Evolutionary conservation across 2,888 invertebrate species (phyloP).

Genomic region (Nymphalis c-album): DNA sequence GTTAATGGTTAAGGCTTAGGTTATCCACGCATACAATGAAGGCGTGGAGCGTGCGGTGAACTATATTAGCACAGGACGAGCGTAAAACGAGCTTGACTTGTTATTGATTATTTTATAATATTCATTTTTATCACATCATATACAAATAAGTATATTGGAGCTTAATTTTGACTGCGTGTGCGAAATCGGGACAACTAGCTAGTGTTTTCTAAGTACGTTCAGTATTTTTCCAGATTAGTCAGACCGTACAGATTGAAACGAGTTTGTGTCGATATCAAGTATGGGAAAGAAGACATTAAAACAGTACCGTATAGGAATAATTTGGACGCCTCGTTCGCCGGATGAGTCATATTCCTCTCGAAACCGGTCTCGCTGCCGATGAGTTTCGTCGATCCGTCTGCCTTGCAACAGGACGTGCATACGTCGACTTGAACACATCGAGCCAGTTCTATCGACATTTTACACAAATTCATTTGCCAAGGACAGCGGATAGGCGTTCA

Average conservation of each 20-base stretch:
- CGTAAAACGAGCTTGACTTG: too few relatives aligned
- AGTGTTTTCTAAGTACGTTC: neutral
- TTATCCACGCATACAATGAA: too few relatives aligned
- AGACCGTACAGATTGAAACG: too few relatives aligned
- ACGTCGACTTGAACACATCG: conserved; percentile 11
- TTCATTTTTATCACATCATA: too few relatives aligned
- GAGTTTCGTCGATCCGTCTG: conserved; percentile 21
- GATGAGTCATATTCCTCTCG: conserved; percentile 34
- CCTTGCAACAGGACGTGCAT: conserved; percentile 11
- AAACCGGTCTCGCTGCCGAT: conserved; percentile 35
- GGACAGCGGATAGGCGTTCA: neutral
- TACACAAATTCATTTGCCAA: neutral
- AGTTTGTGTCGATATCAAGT: neutral
- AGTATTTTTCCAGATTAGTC: neutral
- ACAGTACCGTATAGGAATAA: conserved; percentile 16
- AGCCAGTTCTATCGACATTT: conserved; percentile 13
- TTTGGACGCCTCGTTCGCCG: conserved; percentile 14
- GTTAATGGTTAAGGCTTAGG: too few relatives aligned
- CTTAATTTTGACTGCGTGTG: too few relatives aligned
- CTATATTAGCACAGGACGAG: too few relatives aligned
- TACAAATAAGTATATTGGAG: too few relatives aligned
- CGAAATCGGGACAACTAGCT: too few relatives aligned
- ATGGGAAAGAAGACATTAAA: conserved; percentile 11
- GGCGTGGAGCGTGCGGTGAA: too few relatives aligned
- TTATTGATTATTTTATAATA: too few relatives aligned